Percentiles rank a stretch among this genome's conserved stretches.
Evolutionary conservation across 1,140 invertebrate species (phyloP).

Genomic region (Orius insidiosus): DNA sequence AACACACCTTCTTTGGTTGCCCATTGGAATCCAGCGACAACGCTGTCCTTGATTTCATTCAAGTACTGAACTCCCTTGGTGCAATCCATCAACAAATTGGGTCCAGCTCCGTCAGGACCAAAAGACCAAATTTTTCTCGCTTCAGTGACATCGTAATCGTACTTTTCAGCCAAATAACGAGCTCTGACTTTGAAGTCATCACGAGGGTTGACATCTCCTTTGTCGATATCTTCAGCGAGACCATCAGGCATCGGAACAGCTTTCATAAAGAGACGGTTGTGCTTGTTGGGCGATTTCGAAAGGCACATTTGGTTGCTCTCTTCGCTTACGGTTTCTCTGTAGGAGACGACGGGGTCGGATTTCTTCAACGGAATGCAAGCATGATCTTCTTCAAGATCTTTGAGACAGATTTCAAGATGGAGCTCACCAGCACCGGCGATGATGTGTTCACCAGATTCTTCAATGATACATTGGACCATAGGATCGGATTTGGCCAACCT

Average conservation of each 20-base stretch:
- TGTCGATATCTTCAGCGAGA: slow-evolving; percentile 93
- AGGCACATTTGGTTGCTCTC: slow-evolving; percentile 90
- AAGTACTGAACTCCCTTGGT: slow-evolving; percentile 96
- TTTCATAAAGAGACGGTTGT: slow-evolving; percentile 98
- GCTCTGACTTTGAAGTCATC: slow-evolving; percentile 95
- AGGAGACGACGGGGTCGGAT: slow-evolving; percentile 97
- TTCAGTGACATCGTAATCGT: slow-evolving; percentile 94
- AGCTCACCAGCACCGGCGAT: slow-evolving; percentile 98
- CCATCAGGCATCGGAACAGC: slow-evolving; percentile 91
- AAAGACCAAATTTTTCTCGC: slow-evolving; percentile 99
- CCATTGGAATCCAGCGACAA: slow-evolving; percentile 99
- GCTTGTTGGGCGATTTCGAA: slow-evolving; percentile 99
- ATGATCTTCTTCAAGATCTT: slow-evolving; percentile 99
- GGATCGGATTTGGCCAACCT: slow-evolving; percentile 99
- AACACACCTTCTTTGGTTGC: slow-evolving; percentile 97
- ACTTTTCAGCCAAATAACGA: slow-evolving; percentile 84
- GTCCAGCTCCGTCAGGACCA: slow-evolving; percentile 95
- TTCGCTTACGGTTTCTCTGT: slow-evolving; percentile 91
- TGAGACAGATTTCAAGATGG: slow-evolving; percentile 98
- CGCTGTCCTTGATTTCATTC: slow-evolving; percentile 98
- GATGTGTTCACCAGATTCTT: slow-evolving; percentile 99
- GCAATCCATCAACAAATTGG: slow-evolving; percentile 93
- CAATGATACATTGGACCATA: slow-evolving; percentile 99
- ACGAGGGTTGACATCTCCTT: slow-evolving; percentile 82
- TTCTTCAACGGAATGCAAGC: slow-evolving; percentile 98